These are phyloP conservation scores for Latrodectus geometricus DNA, from an alignment of 1,140 invertebrate species.

Conservation along the genomic window DNA sequence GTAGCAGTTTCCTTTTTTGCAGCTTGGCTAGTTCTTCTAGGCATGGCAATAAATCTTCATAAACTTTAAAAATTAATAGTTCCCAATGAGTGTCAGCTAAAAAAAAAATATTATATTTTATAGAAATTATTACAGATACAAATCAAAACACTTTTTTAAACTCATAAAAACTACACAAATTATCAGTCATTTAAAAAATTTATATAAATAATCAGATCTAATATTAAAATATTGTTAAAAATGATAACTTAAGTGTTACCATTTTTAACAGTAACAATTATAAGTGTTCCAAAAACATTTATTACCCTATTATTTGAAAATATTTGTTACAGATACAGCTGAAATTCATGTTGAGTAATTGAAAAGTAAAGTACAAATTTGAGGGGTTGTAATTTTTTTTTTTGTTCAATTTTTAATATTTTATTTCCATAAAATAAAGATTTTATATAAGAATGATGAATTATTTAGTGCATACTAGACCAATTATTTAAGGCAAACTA, in stretches of 20 bases:
- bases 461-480: no score
- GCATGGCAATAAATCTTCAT: slow-evolving; percentile 28
- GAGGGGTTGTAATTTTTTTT: neutral
- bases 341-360: neutral
- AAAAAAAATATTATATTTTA: neutral
- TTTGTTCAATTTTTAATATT: no score
- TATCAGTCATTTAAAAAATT: slow-evolving; percentile 26
- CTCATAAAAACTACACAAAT: neutral
- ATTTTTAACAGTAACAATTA: no score
- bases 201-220: neutral
- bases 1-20: slow-evolving; percentile 6
- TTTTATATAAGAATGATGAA: no score
- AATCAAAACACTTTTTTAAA: no score
- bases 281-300: neutral
- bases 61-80: neutral
- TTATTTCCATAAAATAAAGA: no score
- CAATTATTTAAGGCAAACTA: no score
- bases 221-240: neutral
- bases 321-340: no score
- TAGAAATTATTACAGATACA: no score
- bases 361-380: neutral
- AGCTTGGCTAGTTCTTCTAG: slow-evolving; percentile 23
- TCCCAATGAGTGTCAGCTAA: neutral
- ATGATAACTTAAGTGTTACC: slow-evolving; percentile 1
- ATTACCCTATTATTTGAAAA: neutral